phyloP scores from a whole-genome alignment of 2,797 vertebrate species.

The Acrossocheilus wenchowensis region DNA sequence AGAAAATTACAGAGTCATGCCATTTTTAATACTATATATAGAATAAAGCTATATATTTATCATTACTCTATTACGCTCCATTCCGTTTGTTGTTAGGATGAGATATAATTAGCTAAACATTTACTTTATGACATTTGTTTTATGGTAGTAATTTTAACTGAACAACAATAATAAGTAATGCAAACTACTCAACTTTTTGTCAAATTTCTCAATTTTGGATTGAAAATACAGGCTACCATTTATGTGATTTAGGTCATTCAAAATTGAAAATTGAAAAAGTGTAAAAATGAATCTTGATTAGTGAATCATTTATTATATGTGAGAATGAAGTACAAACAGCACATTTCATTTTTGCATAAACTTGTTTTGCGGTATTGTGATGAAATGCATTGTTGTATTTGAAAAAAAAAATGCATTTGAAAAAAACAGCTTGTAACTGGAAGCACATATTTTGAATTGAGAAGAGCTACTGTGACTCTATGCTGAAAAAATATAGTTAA shows the following conservation, averaged over 20 bases:
- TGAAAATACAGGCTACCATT: not conserved
- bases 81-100: not conserved
- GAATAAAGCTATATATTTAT: too few species aligned
- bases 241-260: not conserved
- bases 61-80: not conserved
- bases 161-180: not conserved
- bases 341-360: not conserved
- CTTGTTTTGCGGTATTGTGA: not conserved
- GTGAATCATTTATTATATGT: not conserved
- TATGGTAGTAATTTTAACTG: not conserved
- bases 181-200: not conserved
- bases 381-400: not conserved
- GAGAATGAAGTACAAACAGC: not conserved
- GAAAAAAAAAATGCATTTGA: not conserved
- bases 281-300: not conserved
- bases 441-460: not conserved
- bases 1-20: too few species aligned
- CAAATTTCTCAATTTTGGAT: not conserved
- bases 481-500: not conserved
- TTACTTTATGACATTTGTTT: not conserved
- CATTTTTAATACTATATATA: too few species aligned
- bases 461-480: not conserved
- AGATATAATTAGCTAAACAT: not conserved
- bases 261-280: not conserved
- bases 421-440: not conserved